phyloP scores from a whole-genome alignment of 2,888 invertebrate genomes.

The Clistopyga incitator region DNA sequence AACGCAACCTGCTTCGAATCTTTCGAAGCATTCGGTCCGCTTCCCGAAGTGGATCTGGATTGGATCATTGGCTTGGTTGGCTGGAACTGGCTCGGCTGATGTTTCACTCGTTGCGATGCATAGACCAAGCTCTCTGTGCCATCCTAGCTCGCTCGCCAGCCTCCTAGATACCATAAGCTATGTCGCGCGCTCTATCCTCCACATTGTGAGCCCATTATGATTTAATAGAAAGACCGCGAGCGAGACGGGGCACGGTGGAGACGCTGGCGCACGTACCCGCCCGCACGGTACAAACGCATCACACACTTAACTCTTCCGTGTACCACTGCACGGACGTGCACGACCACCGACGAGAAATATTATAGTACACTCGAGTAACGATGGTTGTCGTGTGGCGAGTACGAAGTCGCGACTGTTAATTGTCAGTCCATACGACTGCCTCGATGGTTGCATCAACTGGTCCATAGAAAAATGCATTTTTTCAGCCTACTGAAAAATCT shows the following conservation, averaged over 20 bases:
- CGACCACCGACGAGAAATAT: background rate
- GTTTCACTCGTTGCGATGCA: conserved; percentile 43
- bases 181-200: conserved; percentile 68
- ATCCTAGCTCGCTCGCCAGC: conserved; percentile 53
- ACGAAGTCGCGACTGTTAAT: too few relatives aligned
- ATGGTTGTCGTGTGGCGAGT: too few relatives aligned
- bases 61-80: conserved; percentile 62
- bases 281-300: conserved; percentile 61
- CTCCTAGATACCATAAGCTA: conserved; percentile 57
- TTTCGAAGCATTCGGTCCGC: conserved; percentile 27
- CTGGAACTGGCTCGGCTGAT: conserved; percentile 68
- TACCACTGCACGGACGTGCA: conserved; percentile 4
- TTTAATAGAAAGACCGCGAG: conserved; percentile 77
- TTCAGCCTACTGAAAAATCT: too few relatives aligned
- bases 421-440: too few relatives aligned
- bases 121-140: conserved; percentile 25
- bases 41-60: conserved; percentile 61
- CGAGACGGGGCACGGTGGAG: conserved; percentile 59
- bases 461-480: too few relatives aligned
- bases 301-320: conserved; percentile 60
- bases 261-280: conserved; percentile 73
- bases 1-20: background rate
- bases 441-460: too few relatives aligned
- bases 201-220: conserved; percentile 82
- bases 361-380: too few relatives aligned